Base-by-base conservation (phyloP, 2,797 vertebrate genomes). In the Malurus splendens region DNA sequence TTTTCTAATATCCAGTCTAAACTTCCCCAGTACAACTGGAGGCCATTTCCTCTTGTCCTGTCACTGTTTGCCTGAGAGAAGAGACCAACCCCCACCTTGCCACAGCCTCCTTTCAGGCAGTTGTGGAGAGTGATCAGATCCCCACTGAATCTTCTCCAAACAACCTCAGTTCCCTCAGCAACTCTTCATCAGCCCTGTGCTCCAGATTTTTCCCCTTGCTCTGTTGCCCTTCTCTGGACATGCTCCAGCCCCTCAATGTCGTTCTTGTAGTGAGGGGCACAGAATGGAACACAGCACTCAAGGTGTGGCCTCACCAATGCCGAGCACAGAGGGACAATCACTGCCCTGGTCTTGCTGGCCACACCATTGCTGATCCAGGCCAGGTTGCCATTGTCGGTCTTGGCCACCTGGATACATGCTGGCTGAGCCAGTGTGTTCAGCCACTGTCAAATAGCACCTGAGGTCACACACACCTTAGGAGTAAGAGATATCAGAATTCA, bases 281-380 rank as follows among this genome's bases (percentile, higher is more conserved):
- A 68, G 7, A 81, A 50, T 19, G 25, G 45, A 5, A 8, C 20
- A 8, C 39, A 33, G 18, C 4, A 45, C 2, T 16, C 10, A 4
- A 55, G 54, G 3, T 56, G 32, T 44, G 14, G 4, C 50, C 19
- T 74, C 16, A 62, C 3, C 24, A 18, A 14, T 68, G 56, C n/a
- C 0, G 0, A 50, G 4, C 3, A 15, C 12, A 61, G 42, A 16
- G n/a, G 7, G 0, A 15, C 3, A 0, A 1, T 55, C 62, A 0
- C 12, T 56, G 38, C 20, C 24, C 38, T 56, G 24, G 0, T 39
- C 36, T 36, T 50, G 44, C 70, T 62, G 77, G 17, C 32, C 32
- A 27, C 28, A 12, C 32, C 0, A 10, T 0, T 16, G 1, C 50
- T 68, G 56, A 4, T 19, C 0, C 19, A 50, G 14, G 14, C 32